Percentiles rank a stretch among this genome's conserved stretches.
These are phyloP conservation scores for Heterochromis multidens DNA, from an alignment of 2,113 vertebrate species.

Conservation along the genomic window DNA sequence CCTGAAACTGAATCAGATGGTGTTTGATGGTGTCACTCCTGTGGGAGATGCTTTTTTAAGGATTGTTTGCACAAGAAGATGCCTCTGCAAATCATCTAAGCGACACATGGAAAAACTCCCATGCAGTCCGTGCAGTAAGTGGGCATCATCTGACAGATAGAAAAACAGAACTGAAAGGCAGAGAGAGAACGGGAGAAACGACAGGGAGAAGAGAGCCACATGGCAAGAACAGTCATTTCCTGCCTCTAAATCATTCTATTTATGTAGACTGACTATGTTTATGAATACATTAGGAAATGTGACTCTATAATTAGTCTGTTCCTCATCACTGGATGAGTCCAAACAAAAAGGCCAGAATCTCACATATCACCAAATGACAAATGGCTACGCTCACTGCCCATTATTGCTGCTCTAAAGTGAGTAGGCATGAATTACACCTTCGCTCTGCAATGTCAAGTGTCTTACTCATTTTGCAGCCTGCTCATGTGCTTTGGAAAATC, in stretches of 20 bases:
- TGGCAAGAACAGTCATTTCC: constrained; percentile 13
- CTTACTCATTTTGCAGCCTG: neutral
- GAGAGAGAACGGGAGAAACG: neutral
- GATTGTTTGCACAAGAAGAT: constrained; percentile 21
- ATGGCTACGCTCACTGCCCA: constrained; percentile 1
- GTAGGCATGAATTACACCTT: constrained; percentile 24
- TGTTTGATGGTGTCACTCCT: constrained; percentile 16
- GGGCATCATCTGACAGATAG: neutral
- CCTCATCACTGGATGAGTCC: constrained; percentile 33
- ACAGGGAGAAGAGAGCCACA: neutral
- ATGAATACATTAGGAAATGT: constrained; percentile 47
- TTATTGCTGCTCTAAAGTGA: constrained; percentile 36
- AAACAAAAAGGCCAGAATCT: constrained; percentile 44
- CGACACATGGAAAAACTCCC: constrained; percentile 35
- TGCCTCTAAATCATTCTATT: constrained; percentile 39
- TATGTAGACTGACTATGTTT: constrained; percentile 48
- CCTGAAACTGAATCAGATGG: constrained; percentile 29
- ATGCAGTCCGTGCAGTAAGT: constrained; percentile 34
- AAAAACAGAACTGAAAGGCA: constrained; percentile 7
- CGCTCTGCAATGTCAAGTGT: constrained; percentile 13
- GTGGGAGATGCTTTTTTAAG: constrained; percentile 48
- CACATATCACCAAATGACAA: constrained; percentile 44
- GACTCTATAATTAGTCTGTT: constrained; percentile 59
- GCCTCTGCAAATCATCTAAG: constrained; percentile 30
- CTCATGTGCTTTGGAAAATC: neutral